Conservation (phyloP, 2,888 invertebrate species). For the Nephrotoma appendiculata region DNA sequence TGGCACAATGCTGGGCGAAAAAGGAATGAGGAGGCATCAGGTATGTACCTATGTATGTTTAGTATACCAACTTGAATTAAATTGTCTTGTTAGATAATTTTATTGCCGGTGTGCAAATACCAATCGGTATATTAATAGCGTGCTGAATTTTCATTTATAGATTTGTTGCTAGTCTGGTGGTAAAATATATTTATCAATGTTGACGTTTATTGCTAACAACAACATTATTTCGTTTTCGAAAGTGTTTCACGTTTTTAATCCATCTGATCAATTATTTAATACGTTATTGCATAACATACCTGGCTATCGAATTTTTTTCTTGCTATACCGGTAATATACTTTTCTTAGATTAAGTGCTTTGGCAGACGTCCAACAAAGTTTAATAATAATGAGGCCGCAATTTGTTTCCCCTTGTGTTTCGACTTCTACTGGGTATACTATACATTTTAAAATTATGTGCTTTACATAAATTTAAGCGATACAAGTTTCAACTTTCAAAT, state of each 20-base stretch:
- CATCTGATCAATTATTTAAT: background rate
- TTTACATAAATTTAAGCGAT: background rate
- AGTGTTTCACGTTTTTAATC: background rate
- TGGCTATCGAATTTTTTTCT: too few species aligned
- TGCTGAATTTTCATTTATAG: background rate
- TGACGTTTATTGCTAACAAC: background rate
- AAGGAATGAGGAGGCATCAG: slow-evolving; percentile 52
- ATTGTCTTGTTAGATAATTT: background rate
- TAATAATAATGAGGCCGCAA: background rate
- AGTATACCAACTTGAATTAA: too few species aligned
- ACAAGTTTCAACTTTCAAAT: too few species aligned
- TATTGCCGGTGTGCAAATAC: background rate
- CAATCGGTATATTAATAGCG: background rate
- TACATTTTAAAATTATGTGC: background rate
- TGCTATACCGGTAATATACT: too few species aligned
- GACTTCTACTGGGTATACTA: background rate
- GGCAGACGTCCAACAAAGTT: background rate
- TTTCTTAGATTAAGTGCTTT: background rate
- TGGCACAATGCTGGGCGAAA: slow-evolving; percentile 51
- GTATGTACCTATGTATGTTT: slow-evolving; percentile 20
- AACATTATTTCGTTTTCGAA: too few species aligned
- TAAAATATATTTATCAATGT: background rate
- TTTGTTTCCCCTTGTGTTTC: background rate
- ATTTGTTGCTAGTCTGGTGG: background rate
- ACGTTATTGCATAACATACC: background rate